Evolutionary conservation across 2,113 vertebrate genomes (phyloP).

Genomic region (Mellivora capensis): DNA sequence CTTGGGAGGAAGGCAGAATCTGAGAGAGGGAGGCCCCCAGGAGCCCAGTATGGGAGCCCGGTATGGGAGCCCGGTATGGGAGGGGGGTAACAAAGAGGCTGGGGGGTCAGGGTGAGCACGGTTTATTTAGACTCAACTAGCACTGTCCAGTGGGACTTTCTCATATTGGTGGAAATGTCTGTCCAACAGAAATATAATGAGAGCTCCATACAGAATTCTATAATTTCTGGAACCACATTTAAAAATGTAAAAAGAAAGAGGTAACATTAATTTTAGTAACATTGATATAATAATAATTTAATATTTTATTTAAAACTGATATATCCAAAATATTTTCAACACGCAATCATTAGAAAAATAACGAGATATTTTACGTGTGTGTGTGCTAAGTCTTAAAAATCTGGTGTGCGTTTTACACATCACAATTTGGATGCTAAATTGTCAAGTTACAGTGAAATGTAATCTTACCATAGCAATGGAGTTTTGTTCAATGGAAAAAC

Average conservation of each 20-base stretch:
- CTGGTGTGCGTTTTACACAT: neutral
- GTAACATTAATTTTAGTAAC: neutral
- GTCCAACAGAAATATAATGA: neutral
- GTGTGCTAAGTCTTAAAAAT: neutral
- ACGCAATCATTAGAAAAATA: neutral
- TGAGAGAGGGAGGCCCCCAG: neutral
- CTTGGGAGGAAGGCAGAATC: neutral
- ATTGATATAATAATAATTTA: neutral
- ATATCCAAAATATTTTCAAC: neutral
- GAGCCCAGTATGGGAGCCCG: neutral
- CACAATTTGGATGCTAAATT: neutral
- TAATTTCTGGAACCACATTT: neutral
- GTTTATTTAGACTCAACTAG: neutral
- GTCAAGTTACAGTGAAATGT: neutral
- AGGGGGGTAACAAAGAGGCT: no score
- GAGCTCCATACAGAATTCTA: neutral
- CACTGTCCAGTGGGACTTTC: neutral
- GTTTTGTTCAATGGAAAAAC: neutral
- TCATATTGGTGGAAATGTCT: neutral
- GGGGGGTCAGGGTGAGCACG: neutral
- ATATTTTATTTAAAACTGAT: neutral
- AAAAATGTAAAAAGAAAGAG: neutral
- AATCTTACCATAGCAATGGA: neutral
- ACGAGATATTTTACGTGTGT: neutral
- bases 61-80: neutral